Conservation (phyloP, 2,113 vertebrate species). For the Spizaetus ornatus region DNA sequence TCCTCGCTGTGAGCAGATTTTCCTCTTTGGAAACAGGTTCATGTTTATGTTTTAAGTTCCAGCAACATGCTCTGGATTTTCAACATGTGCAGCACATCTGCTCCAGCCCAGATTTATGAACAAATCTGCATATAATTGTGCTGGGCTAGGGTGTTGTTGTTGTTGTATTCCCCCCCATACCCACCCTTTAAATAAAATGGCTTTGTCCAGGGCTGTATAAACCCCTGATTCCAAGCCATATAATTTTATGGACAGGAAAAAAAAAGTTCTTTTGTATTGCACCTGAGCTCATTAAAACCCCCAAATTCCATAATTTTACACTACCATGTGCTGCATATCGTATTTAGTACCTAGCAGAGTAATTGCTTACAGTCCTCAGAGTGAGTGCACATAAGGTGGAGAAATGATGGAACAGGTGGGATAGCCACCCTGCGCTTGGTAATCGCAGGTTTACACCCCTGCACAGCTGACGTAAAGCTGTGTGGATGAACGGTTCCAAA, state of each 20-base stretch:
- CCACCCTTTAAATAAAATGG: conserved; percentile 74
- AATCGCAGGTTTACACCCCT: conserved; percentile 18
- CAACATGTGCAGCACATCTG: conserved; percentile 78
- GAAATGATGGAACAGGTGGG: conserved; percentile 75
- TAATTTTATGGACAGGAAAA: conserved; percentile 78
- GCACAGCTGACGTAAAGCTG: not conserved
- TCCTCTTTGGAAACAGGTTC: conserved; percentile 76
- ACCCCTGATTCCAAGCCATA: conserved; percentile 76
- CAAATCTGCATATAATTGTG: conserved; percentile 81
- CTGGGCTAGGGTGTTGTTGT: conserved; percentile 56
- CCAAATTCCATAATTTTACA: conserved; percentile 82
- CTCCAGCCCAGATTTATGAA: conserved; percentile 73
- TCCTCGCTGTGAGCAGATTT: conserved; percentile 77
- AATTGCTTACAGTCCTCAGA: conserved; percentile 75
- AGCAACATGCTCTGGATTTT: conserved; percentile 67
- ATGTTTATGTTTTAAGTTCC: conserved; percentile 79
- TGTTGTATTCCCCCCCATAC: conserved; percentile 10
- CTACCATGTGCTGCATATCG: conserved; percentile 74
- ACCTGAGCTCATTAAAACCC: conserved; percentile 82
- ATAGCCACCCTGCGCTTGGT: conserved; percentile 42
- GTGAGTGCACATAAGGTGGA: conserved; percentile 64
- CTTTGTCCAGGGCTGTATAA: conserved; percentile 70
- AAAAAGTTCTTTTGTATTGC: conserved; percentile 76
- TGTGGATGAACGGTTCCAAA: not conserved
- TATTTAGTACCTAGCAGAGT: conserved; percentile 67